Evolutionary conservation across 2,113 vertebrate genomes (phyloP).

Genomic region (Axis porcinus): DNA sequence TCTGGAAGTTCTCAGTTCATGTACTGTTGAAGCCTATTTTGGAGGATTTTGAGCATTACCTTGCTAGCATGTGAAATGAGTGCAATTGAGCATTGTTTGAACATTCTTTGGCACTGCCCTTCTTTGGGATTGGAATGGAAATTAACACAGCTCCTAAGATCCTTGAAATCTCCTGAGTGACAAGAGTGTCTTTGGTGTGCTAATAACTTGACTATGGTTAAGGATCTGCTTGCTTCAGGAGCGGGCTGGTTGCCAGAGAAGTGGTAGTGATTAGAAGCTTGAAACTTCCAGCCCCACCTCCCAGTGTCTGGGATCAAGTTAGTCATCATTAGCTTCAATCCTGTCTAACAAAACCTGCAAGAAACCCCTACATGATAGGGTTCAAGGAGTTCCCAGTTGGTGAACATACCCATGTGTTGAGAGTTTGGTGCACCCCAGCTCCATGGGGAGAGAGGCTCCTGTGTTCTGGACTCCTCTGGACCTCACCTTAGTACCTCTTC

Average conservation of each 20-base stretch:
- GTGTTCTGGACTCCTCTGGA: background rate
- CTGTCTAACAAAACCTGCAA: background rate
- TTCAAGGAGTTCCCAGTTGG: background rate
- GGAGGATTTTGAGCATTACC: background rate
- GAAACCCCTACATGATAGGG: background rate
- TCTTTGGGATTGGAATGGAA: background rate
- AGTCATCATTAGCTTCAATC: too few relatives aligned
- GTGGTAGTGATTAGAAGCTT: background rate
- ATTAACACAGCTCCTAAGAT: background rate
- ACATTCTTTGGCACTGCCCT: background rate
- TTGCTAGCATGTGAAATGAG: background rate
- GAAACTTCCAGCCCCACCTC: background rate
- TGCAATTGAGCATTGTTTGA: background rate
- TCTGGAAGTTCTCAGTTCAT: background rate
- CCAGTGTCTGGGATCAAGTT: background rate
- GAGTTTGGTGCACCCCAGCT: background rate
- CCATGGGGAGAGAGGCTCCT: background rate
- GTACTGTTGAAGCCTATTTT: background rate
- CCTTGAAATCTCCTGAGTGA: background rate
- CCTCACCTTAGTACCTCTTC: background rate
- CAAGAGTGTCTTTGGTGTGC: background rate
- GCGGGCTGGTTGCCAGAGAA: background rate
- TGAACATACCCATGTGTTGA: background rate
- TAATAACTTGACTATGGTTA: background rate
- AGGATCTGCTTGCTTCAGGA: background rate